Evolutionary conservation across 2,888 invertebrate species (phyloP), one percentile per base, ranked within the genome.

Genomic region (Latrodectus hesperus): DNA sequence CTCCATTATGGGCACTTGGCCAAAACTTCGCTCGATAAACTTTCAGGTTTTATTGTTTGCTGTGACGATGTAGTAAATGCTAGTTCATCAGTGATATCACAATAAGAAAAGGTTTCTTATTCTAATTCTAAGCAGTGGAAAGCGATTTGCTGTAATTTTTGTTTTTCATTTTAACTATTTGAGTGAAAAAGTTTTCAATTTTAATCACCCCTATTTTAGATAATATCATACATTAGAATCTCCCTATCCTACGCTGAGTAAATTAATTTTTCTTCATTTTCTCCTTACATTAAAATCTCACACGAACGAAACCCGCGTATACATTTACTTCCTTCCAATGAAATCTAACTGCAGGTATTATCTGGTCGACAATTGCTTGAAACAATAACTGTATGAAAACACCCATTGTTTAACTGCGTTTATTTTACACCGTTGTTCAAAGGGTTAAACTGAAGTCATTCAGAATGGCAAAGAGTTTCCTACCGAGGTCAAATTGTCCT

Each of bases 1-100:
- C 60, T 82, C 65, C 75, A 11, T 14, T 53, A n/a, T 60, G 55
- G 83, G 88, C 88, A 82, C 14, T 49, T 68, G 51, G 88, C 82
- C 83, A 88, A 72, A 51, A 75, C 49, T 67, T 70, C 52, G n/a
- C 60, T 14, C 11, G 14, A 17, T 67, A 75, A 68, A 67, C 68
- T 74, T 71, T 76, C 76, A 12, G 17, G 12, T 55, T 76, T 22
- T 68, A 70, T 81, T 81, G 73, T 73, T 81, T 51, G 55, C 26
- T 22, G 1, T 17, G 64, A 17, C n/a, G 22, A 71, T 71, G 71
- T n/a, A 51, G 71, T 49, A n/a, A 68, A 22, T 14, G 12, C 12
- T 68, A 12, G 12, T 26, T 9, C 68, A 14, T 22, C 6, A 68
- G 16, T 17, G 16, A 68, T 22, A 12, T 22, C 22, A 22, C 22